phyloP scores from a whole-genome alignment of 2,888 invertebrate genomes.

The Protodeltote pygarga region DNA sequence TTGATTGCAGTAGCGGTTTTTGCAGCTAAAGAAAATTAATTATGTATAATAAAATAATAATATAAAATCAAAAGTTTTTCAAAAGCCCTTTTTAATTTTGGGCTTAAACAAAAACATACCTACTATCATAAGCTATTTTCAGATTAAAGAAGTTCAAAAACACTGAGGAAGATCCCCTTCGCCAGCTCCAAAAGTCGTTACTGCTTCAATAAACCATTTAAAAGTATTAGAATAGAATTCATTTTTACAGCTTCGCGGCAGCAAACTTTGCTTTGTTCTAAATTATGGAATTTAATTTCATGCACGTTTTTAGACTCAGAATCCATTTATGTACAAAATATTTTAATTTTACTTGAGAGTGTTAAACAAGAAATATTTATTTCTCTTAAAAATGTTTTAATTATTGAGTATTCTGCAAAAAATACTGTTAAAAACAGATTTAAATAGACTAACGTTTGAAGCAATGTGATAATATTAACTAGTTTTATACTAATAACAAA shows the following conservation, averaged over 20 bases:
- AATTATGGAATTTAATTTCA: background rate
- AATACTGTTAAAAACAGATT: constrained; percentile 4
- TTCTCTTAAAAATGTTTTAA: background rate
- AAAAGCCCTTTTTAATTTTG: too few species aligned
- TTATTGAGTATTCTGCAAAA: background rate
- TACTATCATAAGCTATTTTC: too few species aligned
- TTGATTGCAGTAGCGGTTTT: constrained; percentile 23
- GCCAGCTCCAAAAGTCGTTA: constrained; percentile 17
- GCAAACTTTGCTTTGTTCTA: constrained; percentile 2
- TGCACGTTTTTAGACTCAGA: background rate
- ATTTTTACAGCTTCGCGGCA: constrained; percentile 21
- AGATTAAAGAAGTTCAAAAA: too few species aligned
- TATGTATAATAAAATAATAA: too few species aligned
- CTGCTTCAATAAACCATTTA: constrained; percentile 26
- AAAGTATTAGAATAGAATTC: constrained; percentile 32
- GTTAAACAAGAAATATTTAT: background rate
- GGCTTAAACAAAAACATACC: too few species aligned
- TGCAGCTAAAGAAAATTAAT: too few species aligned
- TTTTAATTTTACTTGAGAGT: background rate
- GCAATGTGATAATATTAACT: constrained; percentile 46
- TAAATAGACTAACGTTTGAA: constrained; percentile 19
- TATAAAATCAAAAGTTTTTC: too few species aligned
- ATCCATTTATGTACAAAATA: constrained; percentile 3
- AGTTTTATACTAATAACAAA: constrained; percentile 21
- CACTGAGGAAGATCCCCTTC: background rate